Conservation (phyloP, 2,797 vertebrate genomes). For the Lophotriccus pileatus region DNA sequence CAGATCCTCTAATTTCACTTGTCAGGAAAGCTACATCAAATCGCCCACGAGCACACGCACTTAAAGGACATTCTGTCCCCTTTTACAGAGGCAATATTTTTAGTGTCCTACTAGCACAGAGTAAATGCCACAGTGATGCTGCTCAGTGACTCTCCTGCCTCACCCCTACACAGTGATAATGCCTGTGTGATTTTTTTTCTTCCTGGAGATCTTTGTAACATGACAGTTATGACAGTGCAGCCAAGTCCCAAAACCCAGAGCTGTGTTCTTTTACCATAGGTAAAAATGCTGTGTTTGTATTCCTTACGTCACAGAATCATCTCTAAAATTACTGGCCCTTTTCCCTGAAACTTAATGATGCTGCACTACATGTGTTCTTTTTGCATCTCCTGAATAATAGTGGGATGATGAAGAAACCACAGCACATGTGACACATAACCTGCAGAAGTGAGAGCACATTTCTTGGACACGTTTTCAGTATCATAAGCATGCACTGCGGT, state of each 20-base stretch:
- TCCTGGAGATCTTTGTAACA: not conserved
- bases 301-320: not conserved
- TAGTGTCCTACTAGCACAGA: conserved; percentile 59
- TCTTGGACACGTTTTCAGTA: not conserved
- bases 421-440: not conserved
- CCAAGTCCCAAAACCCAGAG: not conserved
- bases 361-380: not conserved
- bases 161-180: conserved; percentile 13
- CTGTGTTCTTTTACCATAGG: not conserved
- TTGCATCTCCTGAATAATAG: not conserved
- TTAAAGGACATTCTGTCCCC: conserved; percentile 69
- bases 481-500: not conserved
- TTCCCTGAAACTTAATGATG: not conserved
- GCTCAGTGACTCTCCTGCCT: conserved; percentile 44
- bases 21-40: conserved; percentile 60
- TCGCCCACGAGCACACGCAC: conserved; percentile 46
- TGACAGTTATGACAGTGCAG: not conserved
- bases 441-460: not conserved
- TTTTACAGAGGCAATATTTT: conserved; percentile 65
- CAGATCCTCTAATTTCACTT: conserved; percentile 63
- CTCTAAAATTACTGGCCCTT: not conserved
- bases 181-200: not conserved
- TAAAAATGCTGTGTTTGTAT: not conserved
- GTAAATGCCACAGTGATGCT: conserved; percentile 56
- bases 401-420: not conserved